Evolutionary conservation across 2,888 invertebrate genomes (phyloP), one percentile per base, ranked within the genome.

Genomic region (Ferdinandea cuprea): DNA sequence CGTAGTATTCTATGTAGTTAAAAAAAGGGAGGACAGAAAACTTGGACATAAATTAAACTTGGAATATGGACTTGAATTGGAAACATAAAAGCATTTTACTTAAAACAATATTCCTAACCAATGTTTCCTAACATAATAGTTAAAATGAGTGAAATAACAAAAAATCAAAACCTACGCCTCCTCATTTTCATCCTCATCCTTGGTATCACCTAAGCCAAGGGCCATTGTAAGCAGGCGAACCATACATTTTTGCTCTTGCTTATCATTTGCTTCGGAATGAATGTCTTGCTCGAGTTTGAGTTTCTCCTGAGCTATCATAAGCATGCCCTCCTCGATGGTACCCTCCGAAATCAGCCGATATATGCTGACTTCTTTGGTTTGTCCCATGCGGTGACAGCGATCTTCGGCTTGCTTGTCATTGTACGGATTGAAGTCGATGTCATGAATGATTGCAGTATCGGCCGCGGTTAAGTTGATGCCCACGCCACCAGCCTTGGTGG

Each of bases 331-430:
- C 90, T 99, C 98, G 85, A 99, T 96, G 9, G 98, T 97, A 63
- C 95, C 95, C 87, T 95, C 93, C 80, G 96, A 94, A 79, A 99
- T 92, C 59, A 99, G 92, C 87, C 98, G 93, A 89, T 96, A 95
- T 79, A 99, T 96, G 40, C 93, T 94, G 6, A 99, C 99, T 0
- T 96, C 95, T 85, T 96, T 95, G 0, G 92, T 93, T 88, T 95
- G 95, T 0, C 95, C 95, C 93, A 95, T 94, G 28, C 95, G 92
- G 89, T 95, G 95, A 89, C 95, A 95, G 85, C 95, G 92, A 92
- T 99, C 99, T 90, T 99, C 98, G 0, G 99, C 99, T 91, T 98
- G 98, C 91, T 98, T 98, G 90, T 99, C 99, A 90, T 99, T 99
- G 91, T 99, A 98, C 0, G 99, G 99, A 92, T 99, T 99, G 90